Conservation (phyloP, 2,113 vertebrate genomes). For the Chlamydotis undulata region DNA sequence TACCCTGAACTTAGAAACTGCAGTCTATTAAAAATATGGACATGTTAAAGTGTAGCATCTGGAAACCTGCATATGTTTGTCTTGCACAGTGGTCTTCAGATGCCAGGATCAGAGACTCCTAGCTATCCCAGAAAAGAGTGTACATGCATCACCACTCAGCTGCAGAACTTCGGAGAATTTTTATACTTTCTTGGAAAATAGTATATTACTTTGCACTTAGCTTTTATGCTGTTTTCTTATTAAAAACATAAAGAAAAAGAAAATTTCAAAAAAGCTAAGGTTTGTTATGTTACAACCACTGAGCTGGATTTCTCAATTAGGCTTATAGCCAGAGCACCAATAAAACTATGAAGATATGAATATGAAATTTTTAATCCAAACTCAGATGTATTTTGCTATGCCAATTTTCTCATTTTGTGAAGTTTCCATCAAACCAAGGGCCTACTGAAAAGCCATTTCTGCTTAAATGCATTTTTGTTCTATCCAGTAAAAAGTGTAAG, state of each 20-base stretch:
- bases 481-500: background rate
- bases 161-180: background rate
- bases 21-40: conserved; percentile 1
- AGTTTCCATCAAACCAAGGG: background rate
- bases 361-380: background rate
- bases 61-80: background rate
- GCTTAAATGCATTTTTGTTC: background rate
- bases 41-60: background rate
- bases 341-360: background rate
- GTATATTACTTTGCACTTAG: background rate
- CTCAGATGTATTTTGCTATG: background rate
- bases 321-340: background rate
- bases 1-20: background rate
- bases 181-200: background rate
- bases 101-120: background rate
- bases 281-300: background rate
- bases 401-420: background rate
- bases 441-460: background rate
- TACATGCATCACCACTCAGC: background rate
- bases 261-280: background rate
- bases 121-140: background rate
- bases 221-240: background rate
- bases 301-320: background rate
- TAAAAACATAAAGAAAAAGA: background rate
- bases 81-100: background rate